Evolutionary conservation across 2,113 vertebrate genomes (phyloP).

Genomic region (Nicator chloris): DNA sequence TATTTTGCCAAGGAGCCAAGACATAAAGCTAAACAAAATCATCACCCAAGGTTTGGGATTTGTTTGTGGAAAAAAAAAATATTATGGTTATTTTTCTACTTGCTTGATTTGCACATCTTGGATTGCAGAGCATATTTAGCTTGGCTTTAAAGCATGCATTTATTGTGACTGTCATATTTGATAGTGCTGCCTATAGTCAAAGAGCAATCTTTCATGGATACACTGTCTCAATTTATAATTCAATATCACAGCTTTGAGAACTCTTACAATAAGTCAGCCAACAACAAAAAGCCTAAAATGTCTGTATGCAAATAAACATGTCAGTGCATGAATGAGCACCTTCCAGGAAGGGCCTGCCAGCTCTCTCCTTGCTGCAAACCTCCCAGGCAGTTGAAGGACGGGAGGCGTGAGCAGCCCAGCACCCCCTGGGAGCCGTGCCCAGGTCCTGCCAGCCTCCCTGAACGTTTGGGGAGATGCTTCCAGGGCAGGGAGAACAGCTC

Average conservation of each 20-base stretch:
- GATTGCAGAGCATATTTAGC: constrained; percentile 56
- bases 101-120: constrained; percentile 62
- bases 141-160: constrained; percentile 58
- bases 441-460: not conserved
- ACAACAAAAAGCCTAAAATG: constrained; percentile 31
- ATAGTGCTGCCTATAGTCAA: constrained; percentile 57
- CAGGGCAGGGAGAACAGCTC: not conserved
- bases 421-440: not conserved
- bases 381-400: not conserved
- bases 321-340: constrained; percentile 4
- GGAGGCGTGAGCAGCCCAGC: not conserved
- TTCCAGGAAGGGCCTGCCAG: not conserved
- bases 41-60: constrained; percentile 46
- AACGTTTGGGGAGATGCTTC: not conserved
- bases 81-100: constrained; percentile 52
- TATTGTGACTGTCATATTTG: constrained; percentile 64
- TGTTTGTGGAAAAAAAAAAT: not conserved
- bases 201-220: constrained; percentile 54
- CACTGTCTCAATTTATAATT: constrained; percentile 63
- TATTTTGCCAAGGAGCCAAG: constrained; percentile 40
- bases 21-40: constrained; percentile 57
- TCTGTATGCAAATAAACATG: constrained; percentile 46
- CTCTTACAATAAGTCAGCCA: constrained; percentile 51
- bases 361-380: not conserved
- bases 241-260: constrained; percentile 61